Evolutionary conservation across 1,140 invertebrate genomes (phyloP), one percentile per base, ranked within the genome.

Genomic region (Drosophila suzukii): DNA sequence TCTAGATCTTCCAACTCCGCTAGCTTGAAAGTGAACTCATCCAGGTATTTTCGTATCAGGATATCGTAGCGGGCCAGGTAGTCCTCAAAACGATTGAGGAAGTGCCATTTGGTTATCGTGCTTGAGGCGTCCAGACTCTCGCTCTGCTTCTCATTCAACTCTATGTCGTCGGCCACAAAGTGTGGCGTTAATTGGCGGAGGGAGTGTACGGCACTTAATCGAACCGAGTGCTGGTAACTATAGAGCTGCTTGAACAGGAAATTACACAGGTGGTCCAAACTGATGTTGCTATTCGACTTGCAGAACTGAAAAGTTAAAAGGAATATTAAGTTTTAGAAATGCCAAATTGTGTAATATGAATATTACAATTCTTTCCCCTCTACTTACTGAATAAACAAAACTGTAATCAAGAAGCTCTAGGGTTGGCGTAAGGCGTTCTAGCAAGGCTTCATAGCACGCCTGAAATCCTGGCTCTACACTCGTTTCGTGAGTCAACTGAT

Each of bases 31-130:
- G 76, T 92, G n/a, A 92, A 92, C 34, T 92, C 90, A 0, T 77
- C 55, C 34, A 91, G 49, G 61, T 92, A 92, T 57, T 82, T 89
- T 1, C 50, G 50, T 51, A 92, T 86, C 17, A 80, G 49, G 4
- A 51, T 24, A 50, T 88, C 74, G 68, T 92, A 90, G 8, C 78
- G 77, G 10, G 81, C 75, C n/a, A 95, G 78, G 60, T 93, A 90
- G 51, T 93, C 86, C 71, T 94, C 93, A 49, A 95, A 94, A 65
- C 93, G 92, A 56, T 94, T 93, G 7, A 94, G 93, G 24, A 93
- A 88, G 55, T 92, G 91, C 80, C 84, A 91, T 47, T 79, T 75
- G 3, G 65, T 30, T 30, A 76, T 78, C 8, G 66, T 54, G 13
- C 66, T 58, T n/a, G 67, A 51, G 36, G 51, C 49, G 32, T 68